These are phyloP conservation scores for Spisula solida DNA, from an alignment of 2,888 invertebrate species.

Conservation along the genomic window DNA sequence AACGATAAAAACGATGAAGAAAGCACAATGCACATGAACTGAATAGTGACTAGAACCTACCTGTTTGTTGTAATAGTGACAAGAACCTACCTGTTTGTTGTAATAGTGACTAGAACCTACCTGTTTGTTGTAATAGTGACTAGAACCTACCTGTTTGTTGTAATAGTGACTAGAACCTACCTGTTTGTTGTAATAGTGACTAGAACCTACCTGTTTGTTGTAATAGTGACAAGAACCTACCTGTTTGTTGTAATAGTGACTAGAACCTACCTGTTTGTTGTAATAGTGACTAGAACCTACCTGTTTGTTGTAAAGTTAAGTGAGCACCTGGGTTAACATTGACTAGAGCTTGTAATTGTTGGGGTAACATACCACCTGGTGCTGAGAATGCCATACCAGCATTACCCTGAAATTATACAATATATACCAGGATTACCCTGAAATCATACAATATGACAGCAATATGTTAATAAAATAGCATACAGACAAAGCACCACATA, in stretches of 20 bases:
- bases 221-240: no score
- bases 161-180: no score
- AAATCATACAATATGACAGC: constrained; percentile 17
- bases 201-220: constrained; percentile 82
- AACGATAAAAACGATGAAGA: no score
- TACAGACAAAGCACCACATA: no score
- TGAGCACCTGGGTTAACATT: constrained; percentile 74
- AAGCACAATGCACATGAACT: no score
- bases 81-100: constrained; percentile 82
- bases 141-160: constrained; percentile 82
- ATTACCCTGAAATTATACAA: constrained; percentile 91
- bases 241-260: constrained; percentile 83
- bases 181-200: constrained; percentile 83
- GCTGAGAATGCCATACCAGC: constrained; percentile 96
- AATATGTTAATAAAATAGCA: no score
- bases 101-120: no score
- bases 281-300: no score
- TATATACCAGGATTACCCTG: constrained; percentile 95
- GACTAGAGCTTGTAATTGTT: constrained; percentile 82
- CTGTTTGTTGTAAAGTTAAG: constrained; percentile 81
- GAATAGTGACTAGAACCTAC: no score
- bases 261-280: no score
- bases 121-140: constrained; percentile 83
- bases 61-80: no score
- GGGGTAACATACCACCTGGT: constrained; percentile 89